These are phyloP conservation scores for Flexamia atlantica DNA, from an alignment of 2,888 invertebrate species.

Conservation along the genomic window DNA sequence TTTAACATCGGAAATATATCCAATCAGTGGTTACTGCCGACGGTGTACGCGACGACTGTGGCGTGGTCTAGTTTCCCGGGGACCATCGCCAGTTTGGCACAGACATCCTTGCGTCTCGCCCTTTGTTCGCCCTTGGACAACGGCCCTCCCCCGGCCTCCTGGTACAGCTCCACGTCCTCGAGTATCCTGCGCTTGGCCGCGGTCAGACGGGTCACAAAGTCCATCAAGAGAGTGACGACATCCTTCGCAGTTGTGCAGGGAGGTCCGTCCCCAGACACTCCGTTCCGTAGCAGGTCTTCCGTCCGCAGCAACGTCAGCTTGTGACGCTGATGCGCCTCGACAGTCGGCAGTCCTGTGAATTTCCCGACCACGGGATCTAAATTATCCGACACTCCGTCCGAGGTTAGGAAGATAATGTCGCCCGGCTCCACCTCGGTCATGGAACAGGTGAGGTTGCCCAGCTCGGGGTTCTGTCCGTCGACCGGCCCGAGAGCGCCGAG, in stretches of 20 bases:
- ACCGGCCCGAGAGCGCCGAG: slow-evolving; percentile 93
- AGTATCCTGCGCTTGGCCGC: slow-evolving; percentile 89
- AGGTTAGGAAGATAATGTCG: slow-evolving; percentile 91
- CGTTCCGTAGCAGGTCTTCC: slow-evolving; percentile 85
- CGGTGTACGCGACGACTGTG: slow-evolving; percentile 88
- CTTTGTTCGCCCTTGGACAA: slow-evolving; percentile 82
- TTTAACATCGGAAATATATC: not conserved
- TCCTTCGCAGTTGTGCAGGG: slow-evolving; percentile 81
- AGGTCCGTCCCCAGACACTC: slow-evolving; percentile 81
- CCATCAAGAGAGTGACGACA: slow-evolving; percentile 84
- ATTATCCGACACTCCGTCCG: slow-evolving; percentile 94
- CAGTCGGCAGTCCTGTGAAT: slow-evolving; percentile 84
- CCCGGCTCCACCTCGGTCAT: slow-evolving; percentile 88
- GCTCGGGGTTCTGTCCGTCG: slow-evolving; percentile 89
- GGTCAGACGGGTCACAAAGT: slow-evolving; percentile 87
- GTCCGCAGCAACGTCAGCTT: slow-evolving; percentile 85
- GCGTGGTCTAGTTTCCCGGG: slow-evolving; percentile 95
- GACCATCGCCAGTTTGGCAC: slow-evolving; percentile 86
- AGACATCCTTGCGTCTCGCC: slow-evolving; percentile 82
- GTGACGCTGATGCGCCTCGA: slow-evolving; percentile 86
- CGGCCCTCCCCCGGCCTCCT: slow-evolving; percentile 76
- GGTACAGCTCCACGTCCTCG: slow-evolving; percentile 89
- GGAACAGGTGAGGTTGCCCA: slow-evolving; percentile 91
- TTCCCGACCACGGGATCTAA: slow-evolving; percentile 95
- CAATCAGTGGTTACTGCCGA: slow-evolving; percentile 75